Conservation (phyloP, 1,140 invertebrate genomes). For the Meloidogyne hapla region DNA sequence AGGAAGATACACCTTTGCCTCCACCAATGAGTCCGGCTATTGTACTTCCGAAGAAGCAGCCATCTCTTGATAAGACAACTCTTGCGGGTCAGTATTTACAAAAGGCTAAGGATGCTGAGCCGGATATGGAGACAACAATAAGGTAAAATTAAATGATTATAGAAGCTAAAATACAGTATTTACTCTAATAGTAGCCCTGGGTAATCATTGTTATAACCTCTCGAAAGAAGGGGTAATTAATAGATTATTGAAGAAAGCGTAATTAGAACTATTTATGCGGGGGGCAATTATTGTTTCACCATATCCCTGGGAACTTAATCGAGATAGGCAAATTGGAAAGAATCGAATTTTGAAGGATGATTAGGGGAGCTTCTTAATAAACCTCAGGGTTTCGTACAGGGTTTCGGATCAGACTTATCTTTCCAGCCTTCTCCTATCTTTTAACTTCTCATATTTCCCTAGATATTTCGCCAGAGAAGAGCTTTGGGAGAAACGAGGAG, state of each 20-base stretch:
- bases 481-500: neutral
- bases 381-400: too few species aligned
- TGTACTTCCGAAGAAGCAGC: conserved; percentile 23
- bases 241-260: too few species aligned
- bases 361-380: too few species aligned
- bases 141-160: neutral
- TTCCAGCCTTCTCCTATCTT: neutral
- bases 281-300: too few species aligned
- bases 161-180: too few species aligned
- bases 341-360: too few species aligned
- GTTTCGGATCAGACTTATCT: neutral
- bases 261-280: too few species aligned
- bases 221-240: too few species aligned
- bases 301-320: too few species aligned
- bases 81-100: neutral
- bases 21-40: conserved; percentile 40
- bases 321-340: too few species aligned
- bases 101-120: neutral
- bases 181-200: too few species aligned
- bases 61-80: neutral
- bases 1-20: neutral
- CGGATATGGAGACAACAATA: neutral
- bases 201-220: too few species aligned
- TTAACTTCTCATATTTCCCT: neutral
- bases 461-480: neutral